Evolutionary conservation across 2,888 invertebrate species (phyloP).

Genomic region (Drosophila borealis): DNA sequence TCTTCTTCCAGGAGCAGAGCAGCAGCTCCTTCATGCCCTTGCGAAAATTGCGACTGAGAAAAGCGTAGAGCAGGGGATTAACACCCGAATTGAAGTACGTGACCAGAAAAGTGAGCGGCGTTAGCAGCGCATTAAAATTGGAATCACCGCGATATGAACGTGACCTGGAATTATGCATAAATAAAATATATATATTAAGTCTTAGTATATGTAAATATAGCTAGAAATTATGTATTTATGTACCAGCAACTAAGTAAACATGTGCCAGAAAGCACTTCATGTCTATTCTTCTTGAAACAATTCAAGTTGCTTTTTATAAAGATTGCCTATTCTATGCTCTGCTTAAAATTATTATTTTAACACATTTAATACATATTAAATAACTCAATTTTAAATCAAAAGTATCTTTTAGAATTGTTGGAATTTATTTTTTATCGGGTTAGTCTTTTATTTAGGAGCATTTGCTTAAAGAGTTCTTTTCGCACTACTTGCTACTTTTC

Average conservation of each 20-base stretch:
- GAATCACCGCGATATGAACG: constrained; percentile 89
- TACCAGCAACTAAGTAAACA: neutral
- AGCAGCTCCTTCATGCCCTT: constrained; percentile 94
- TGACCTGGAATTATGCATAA: constrained; percentile 83
- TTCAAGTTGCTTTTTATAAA: no score
- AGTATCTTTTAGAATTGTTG: no score
- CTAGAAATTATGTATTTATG: neutral
- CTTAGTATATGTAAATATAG: constrained; percentile 1
- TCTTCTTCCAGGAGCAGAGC: constrained; percentile 86
- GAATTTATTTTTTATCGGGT: no score
- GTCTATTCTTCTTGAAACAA: neutral
- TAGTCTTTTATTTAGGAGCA: no score
- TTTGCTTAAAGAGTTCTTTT: no score
- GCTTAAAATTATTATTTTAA: no score
- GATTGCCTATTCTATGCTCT: no score
- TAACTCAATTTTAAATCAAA: no score
- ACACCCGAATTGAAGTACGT: constrained; percentile 96
- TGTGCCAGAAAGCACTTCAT: neutral
- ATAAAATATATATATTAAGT: constrained; percentile 7
- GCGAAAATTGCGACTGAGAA: constrained; percentile 92
- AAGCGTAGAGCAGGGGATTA: constrained; percentile 95
- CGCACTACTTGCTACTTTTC: no score
- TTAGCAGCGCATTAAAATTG: constrained; percentile 91
- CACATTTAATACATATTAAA: no score
- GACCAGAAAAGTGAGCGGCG: constrained; percentile 94